These are phyloP conservation scores for Diarsia mendica DNA, from an alignment of 2,888 invertebrate species.

Conservation along the genomic window DNA sequence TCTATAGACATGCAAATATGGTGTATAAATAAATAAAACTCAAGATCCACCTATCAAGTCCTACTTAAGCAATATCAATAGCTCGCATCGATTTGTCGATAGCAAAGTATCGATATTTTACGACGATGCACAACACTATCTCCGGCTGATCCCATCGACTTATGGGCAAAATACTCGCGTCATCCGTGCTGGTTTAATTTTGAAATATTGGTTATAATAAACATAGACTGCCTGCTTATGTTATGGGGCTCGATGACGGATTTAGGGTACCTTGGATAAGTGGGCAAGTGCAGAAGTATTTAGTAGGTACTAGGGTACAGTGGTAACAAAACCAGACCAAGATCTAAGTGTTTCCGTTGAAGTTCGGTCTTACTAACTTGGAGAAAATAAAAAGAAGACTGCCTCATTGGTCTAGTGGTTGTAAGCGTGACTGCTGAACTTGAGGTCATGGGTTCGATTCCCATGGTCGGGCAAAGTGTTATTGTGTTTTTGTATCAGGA, in stretches of 20 bases:
- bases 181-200: conserved; percentile 54
- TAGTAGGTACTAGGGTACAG: background rate
- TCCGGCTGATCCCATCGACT: conserved; percentile 58
- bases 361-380: too few species aligned
- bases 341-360: too few species aligned
- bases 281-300: background rate
- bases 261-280: background rate
- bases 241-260: conserved; percentile 2
- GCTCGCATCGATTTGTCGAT: conserved; percentile 60
- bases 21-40: conserved; percentile 10
- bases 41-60: conserved; percentile 14
- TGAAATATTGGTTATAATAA: conserved; percentile 58
- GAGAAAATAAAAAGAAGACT: too few species aligned
- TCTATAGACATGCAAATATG: background rate
- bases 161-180: conserved; percentile 53
- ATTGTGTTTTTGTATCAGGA: too few species aligned
- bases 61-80: conserved; percentile 56
- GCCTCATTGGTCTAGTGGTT: too few species aligned
- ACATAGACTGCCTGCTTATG: conserved; percentile 24
- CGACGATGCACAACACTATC: conserved; percentile 54
- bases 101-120: conserved; percentile 60
- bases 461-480: too few species aligned
- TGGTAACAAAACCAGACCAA: too few species aligned
- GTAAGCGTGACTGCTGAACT: too few species aligned
- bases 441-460: too few species aligned